A percentile compares a stretch with the other conserved stretches of the same genome.
phyloP scores from a whole-genome alignment of 2,797 vertebrate species.

The Oceanodroma leucorhoa region DNA sequence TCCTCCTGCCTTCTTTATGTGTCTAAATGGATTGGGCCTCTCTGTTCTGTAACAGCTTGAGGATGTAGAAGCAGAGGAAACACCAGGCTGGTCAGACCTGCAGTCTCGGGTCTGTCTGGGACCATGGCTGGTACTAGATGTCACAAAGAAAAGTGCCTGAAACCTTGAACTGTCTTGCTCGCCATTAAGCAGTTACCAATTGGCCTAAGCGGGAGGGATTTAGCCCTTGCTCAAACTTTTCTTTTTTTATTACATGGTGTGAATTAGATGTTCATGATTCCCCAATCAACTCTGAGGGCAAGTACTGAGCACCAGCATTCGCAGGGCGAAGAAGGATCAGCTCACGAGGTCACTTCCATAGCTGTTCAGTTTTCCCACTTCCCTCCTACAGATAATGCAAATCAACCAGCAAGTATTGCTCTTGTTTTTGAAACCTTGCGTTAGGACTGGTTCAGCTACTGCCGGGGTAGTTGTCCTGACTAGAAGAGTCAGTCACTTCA shows the following conservation, averaged over 20 bases:
- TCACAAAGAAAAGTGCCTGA: not conserved
- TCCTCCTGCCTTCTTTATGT: not conserved
- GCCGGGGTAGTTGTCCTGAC: conserved; percentile 1
- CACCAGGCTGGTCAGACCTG: not conserved
- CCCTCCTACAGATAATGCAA: not conserved
- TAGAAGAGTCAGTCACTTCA: conserved; percentile 18
- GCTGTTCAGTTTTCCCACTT: not conserved
- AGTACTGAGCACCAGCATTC: not conserved
- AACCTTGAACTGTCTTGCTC: not conserved
- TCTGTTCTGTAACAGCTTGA: not conserved
- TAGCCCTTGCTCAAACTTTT: not conserved
- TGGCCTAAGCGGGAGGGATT: not conserved
- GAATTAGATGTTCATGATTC: not conserved
- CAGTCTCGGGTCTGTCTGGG: not conserved
- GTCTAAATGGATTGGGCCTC: not conserved
- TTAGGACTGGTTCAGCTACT: not conserved
- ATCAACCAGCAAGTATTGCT: not conserved
- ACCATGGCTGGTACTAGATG: not conserved
- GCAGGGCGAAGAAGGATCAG: not conserved
- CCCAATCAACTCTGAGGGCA: not conserved
- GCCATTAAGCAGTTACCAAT: not conserved
- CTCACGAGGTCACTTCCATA: not conserved
- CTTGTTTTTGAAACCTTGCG: not conserved
- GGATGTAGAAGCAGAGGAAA: not conserved
- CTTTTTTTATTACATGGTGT: not conserved